Evolutionary conservation across 2,113 vertebrate species (phyloP), one percentile per base, ranked within the genome.

Genomic region (Xyrauchen texanus): DNA sequence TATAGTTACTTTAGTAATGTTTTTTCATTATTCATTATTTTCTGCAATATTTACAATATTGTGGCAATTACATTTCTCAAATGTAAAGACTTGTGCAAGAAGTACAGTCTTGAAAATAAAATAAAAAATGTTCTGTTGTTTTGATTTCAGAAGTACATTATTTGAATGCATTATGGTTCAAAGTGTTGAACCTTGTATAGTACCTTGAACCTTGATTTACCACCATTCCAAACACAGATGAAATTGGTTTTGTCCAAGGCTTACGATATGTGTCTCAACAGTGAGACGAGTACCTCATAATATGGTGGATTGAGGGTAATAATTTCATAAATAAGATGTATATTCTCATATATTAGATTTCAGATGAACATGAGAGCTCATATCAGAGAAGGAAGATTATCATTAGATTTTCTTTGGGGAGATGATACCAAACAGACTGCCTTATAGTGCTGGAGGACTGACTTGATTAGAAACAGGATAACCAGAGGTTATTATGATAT

Each of bases 401-500:
- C 51, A 42, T 66, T 67, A 80, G 60, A 82, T 85, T 85, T 75
- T 69, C 81, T 79, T 78, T 45, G 47, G 70, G 75, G 71, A 83
- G 76, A 75, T 47, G 45, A 77, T 74, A 49, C 68, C 34, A 66
- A 42, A 49, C 71, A 79, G 53, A 66, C 13, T 73, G 64, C 58
- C 74, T 61, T 70, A n/a, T n/a, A 65, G 76, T 82, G 71, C 72
- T 74, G 76, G 71, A 64, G 16, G 69, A 81, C 34, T 78, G 78
- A 80, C 68, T 80, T 66, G 78, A 73, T 64, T 74, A 62, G 45
- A 73, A 80, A 73, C 51, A 8, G 78, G 58, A 80, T 15, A 67
- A 58, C 64, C 64, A 75, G 70, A 74, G 68, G 69, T 82, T 78
- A 61, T 61, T 42, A 81, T 82, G 69, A 76, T 15, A 65, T 77